phyloP scores from a whole-genome alignment of 2,113 vertebrate genomes.

The Dascyllus trimaculatus region DNA sequence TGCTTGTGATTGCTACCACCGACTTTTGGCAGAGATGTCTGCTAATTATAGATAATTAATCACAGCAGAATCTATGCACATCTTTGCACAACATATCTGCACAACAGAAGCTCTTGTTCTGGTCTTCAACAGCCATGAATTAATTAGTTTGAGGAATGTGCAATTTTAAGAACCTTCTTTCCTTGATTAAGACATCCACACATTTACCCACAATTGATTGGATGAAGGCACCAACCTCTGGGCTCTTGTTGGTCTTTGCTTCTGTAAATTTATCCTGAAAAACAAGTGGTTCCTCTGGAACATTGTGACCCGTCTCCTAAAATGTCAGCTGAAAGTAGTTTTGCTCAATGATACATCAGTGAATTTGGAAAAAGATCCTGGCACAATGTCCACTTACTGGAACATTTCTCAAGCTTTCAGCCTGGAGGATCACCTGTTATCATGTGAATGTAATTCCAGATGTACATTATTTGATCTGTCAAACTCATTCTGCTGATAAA shows the following conservation, averaged over 20 bases:
- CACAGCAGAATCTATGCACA: not conserved
- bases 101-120: not conserved
- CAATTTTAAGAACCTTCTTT: too few relatives aligned
- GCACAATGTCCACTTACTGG: not conserved
- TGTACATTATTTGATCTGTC: too few relatives aligned
- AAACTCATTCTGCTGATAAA: too few relatives aligned
- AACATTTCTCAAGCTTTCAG: not conserved
- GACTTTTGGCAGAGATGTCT: not conserved
- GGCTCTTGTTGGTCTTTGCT: not conserved
- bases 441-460: too few relatives aligned
- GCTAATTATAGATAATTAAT: conserved; percentile 7
- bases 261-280: not conserved
- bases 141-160: not conserved
- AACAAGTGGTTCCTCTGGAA: too few relatives aligned
- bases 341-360: too few relatives aligned
- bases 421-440: too few relatives aligned
- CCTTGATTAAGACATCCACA: not conserved
- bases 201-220: not conserved
- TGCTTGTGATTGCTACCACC: conserved; percentile 17
- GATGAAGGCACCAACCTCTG: not conserved
- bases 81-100: not conserved
- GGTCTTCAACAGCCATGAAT: not conserved
- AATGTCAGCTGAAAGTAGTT: too few relatives aligned
- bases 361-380: not conserved
- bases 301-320: too few relatives aligned